Percentiles rank a stretch among this genome's conserved stretches.
Conservation (phyloP, 2,113 vertebrate genomes). For the Delphinapterus leucas region DNA sequence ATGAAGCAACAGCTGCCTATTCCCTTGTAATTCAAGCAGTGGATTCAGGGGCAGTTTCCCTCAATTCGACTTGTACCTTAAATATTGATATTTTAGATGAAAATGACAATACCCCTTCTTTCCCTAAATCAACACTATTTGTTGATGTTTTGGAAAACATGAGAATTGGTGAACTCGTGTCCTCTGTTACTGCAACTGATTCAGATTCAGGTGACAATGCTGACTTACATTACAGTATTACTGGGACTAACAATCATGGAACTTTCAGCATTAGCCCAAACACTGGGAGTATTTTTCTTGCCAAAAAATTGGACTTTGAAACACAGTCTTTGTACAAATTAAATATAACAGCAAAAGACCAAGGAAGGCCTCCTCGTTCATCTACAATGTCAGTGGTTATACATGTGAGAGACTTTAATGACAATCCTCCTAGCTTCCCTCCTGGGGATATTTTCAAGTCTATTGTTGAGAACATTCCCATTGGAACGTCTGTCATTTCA, state of each 20-base stretch:
- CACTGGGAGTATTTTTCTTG: conserved; percentile 95
- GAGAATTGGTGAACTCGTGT: conserved; percentile 95
- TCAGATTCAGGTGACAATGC: conserved; percentile 94
- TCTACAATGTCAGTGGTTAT: conserved; percentile 94
- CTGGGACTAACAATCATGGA: conserved; percentile 93
- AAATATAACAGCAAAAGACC: conserved; percentile 95
- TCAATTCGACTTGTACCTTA: conserved; percentile 92
- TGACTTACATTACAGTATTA: conserved; percentile 94
- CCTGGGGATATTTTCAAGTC: conserved; percentile 96
- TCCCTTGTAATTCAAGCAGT: conserved; percentile 92
- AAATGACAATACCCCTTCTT: conserved; percentile 96
- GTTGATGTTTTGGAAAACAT: conserved; percentile 97
- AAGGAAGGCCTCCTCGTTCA: conserved; percentile 91
- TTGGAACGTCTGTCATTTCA: conserved; percentile 91
- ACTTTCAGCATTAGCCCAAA: conserved; percentile 97
- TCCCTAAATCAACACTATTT: conserved; percentile 90
- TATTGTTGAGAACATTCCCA: conserved; percentile 93
- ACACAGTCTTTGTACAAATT: conserved; percentile 94
- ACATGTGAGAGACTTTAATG: conserved; percentile 96
- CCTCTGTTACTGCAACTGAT: conserved; percentile 94
- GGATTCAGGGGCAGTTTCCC: conserved; percentile 86
- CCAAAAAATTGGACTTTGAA: conserved; percentile 96
- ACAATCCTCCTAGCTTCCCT: conserved; percentile 94
- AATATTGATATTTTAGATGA: conserved; percentile 94
- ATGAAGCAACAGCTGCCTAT: conserved; percentile 92